phyloP scores from a whole-genome alignment of 2,113 vertebrate genomes.

The Nanorana parkeri region DNA sequence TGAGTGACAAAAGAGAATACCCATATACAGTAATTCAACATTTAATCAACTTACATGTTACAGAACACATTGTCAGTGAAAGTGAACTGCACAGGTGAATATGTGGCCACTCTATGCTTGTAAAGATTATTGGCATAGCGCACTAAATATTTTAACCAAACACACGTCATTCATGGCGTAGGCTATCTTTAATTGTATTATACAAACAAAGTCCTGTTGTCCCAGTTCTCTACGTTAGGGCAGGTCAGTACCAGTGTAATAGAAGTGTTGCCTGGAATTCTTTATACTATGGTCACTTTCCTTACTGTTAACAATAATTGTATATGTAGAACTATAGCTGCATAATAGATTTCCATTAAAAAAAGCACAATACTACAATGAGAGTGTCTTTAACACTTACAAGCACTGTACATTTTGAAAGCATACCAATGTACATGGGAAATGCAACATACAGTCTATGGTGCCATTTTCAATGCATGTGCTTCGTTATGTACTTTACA shows the following conservation, averaged over 20 bases:
- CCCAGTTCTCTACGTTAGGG: neutral
- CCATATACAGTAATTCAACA: no score
- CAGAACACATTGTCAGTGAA: neutral
- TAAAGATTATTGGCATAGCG: slow-evolving; percentile 10
- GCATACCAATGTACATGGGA: no score
- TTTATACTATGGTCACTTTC: neutral
- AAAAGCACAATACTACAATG: no score
- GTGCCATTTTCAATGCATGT: no score
- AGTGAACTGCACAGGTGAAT: neutral
- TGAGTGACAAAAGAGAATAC: no score
- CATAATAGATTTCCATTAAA: no score
- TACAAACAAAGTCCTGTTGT: slow-evolving; percentile 27
- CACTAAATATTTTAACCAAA: neutral
- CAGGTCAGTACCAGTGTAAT: neutral
- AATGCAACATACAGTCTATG: no score
- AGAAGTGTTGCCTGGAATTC: neutral
- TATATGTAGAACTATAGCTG: no score
- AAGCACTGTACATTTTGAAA: no score
- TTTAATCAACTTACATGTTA: neutral
- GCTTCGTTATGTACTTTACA: no score
- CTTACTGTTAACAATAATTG: neutral
- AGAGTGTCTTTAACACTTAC: no score
- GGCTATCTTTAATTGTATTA: slow-evolving; percentile 18
- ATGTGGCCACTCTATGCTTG: neutral
- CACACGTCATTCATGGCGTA: slow-evolving; percentile 21